A percentile compares a stretch with the other conserved stretches of the same genome.
Conservation (phyloP, 2,113 vertebrate genomes). For the Paradisaea rubra region DNA sequence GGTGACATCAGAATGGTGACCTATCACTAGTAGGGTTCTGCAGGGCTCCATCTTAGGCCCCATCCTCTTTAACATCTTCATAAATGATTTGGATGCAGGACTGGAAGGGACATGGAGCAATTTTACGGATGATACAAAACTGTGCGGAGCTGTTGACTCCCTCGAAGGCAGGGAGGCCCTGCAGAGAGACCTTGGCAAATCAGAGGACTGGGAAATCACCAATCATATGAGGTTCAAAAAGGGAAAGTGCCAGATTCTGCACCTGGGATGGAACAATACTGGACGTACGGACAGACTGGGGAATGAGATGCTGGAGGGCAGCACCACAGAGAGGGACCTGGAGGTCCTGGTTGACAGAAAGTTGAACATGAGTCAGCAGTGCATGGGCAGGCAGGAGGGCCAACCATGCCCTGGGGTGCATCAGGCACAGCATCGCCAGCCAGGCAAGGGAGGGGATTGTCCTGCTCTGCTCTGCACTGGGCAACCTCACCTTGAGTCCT, state of each 20-base stretch:
- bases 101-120: not conserved
- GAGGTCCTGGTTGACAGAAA: no score
- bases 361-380: not conserved
- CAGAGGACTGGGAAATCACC: not conserved
- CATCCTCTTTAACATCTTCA: not conserved
- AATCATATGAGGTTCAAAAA: not conserved
- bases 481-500: accelerated
- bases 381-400: not conserved
- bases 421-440: not conserved
- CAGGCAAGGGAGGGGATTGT: not conserved
- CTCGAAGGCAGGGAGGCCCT: not conserved
- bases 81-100: not conserved
- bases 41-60: not conserved
- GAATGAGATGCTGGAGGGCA: not conserved
- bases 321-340: not conserved
- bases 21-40: not conserved
- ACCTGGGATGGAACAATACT: not conserved
- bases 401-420: accelerated
- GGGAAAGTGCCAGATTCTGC: not conserved
- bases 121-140: not conserved
- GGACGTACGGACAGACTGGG: accelerated
- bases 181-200: not conserved
- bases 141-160: not conserved
- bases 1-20: not conserved
- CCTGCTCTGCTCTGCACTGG: not conserved